phyloP scores from a whole-genome alignment of 2,797 vertebrate genomes.

The Euthynnus affinis region DNA sequence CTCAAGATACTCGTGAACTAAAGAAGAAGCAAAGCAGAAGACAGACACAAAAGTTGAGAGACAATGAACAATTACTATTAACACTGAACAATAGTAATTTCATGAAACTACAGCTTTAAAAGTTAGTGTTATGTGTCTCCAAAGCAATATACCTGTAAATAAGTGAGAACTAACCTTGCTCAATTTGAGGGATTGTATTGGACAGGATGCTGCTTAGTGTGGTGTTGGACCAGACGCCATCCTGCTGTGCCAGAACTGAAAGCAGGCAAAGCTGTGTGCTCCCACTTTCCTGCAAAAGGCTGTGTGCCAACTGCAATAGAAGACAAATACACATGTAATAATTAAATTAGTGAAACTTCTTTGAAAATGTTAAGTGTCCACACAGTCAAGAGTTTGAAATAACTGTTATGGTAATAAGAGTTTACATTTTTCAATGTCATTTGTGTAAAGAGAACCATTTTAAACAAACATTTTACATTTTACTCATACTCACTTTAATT shows the following conservation, averaged over 20 bases:
- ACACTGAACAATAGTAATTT: background rate
- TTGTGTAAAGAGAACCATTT: background rate
- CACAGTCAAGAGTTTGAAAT: conserved; percentile 6
- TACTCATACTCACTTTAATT: background rate
- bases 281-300: conserved; percentile 94
- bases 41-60: conserved; percentile 1
- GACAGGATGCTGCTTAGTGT: conserved; percentile 93
- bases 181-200: conserved; percentile 89
- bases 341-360: conserved; percentile 34
- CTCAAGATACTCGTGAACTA: conserved; percentile 93
- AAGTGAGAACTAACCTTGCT: conserved; percentile 88
- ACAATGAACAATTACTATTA: conserved; percentile 72
- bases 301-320: conserved; percentile 91
- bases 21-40: conserved; percentile 50
- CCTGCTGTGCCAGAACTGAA: conserved; percentile 92
- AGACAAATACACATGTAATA: conserved; percentile 44
- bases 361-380: background rate
- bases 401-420: conserved; percentile 7
- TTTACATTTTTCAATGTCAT: conserved; percentile 5
- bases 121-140: background rate
- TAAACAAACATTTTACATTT: background rate
- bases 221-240: conserved; percentile 94
- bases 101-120: background rate
- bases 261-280: conserved; percentile 93
- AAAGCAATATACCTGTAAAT: background rate